Evolutionary conservation across 1,140 invertebrate genomes (phyloP).

Genomic region (Berghia stephanieae): DNA sequence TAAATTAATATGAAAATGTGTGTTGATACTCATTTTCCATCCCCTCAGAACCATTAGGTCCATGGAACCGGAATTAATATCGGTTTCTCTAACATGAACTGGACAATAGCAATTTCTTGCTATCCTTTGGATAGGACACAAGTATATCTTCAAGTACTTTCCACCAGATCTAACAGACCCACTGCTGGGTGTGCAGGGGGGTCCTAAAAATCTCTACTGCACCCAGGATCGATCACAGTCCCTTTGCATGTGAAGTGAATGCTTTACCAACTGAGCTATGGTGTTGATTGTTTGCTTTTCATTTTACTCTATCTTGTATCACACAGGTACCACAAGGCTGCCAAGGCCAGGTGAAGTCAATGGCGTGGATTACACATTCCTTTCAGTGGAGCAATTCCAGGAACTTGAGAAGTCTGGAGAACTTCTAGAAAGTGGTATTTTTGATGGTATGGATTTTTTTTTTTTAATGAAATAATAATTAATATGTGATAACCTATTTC

Average conservation of each 20-base stretch:
- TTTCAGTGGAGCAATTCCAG: conserved; percentile 73
- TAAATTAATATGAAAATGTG: neutral
- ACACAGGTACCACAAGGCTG: conserved; percentile 72
- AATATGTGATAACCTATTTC: neutral
- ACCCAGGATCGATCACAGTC: no score
- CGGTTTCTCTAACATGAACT: no score
- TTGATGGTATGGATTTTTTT: conserved; percentile 69
- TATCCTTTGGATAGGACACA: no score
- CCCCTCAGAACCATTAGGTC: neutral
- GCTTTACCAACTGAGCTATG: no score
- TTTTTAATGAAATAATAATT: neutral
- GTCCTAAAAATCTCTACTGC: no score
- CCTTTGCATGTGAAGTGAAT: no score
- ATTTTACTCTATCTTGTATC: no score
- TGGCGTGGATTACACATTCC: conserved; percentile 76
- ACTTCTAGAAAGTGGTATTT: conserved; percentile 76
- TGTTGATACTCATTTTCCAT: neutral
- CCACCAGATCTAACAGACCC: no score
- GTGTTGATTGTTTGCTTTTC: neutral
- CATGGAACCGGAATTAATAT: no score
- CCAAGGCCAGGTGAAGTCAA: conserved; percentile 74
- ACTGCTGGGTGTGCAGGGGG: no score
- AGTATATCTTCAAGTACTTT: no score
- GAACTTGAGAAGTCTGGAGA: conserved; percentile 73
- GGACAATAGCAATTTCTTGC: no score